These are phyloP conservation scores for Neomicropteryx cornuta DNA, from an alignment of 1,140 invertebrate genomes.

Conservation along the genomic window DNA sequence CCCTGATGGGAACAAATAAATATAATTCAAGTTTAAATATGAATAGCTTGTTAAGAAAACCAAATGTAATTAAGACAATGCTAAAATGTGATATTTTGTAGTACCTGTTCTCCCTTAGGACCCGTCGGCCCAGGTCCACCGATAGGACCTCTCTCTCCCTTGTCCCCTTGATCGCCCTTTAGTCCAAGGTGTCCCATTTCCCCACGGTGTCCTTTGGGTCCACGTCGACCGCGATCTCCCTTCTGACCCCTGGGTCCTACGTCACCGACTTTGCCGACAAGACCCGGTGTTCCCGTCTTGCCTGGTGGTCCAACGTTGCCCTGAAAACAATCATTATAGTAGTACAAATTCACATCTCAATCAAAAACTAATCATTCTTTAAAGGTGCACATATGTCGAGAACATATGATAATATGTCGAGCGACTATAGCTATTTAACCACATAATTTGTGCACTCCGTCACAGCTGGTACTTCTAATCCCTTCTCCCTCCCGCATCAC, in stretches of 20 bases:
- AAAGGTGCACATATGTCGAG: too few relatives aligned
- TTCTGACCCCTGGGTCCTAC: constrained; percentile 51
- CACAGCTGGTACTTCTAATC: too few relatives aligned
- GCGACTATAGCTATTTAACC: too few relatives aligned
- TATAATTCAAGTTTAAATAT: constrained; percentile 2
- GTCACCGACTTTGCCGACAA: constrained; percentile 48
- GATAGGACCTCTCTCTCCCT: constrained; percentile 51
- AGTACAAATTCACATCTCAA: too few relatives aligned
- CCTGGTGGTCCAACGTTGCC: constrained; percentile 63
- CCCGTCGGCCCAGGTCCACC: constrained; percentile 50
- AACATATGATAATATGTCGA: too few relatives aligned
- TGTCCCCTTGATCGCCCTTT: constrained; percentile 63
- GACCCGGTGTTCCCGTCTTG: constrained; percentile 43
- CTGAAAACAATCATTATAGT: constrained; percentile 24
- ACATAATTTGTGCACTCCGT: too few relatives aligned
- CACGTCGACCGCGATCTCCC: constrained; percentile 57
- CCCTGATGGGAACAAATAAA: constrained; percentile 20
- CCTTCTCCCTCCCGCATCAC: too few relatives aligned
- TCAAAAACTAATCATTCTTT: too few relatives aligned
- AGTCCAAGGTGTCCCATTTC: constrained; percentile 53
- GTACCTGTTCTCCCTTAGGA: constrained; percentile 52
- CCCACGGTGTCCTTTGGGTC: constrained; percentile 62
- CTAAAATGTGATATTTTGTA: background rate
- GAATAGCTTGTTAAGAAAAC: constrained; percentile 1
- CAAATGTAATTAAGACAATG: constrained; percentile 1